Conservation (phyloP, 2,888 invertebrate species). For the Penaeus monodon region DNA sequence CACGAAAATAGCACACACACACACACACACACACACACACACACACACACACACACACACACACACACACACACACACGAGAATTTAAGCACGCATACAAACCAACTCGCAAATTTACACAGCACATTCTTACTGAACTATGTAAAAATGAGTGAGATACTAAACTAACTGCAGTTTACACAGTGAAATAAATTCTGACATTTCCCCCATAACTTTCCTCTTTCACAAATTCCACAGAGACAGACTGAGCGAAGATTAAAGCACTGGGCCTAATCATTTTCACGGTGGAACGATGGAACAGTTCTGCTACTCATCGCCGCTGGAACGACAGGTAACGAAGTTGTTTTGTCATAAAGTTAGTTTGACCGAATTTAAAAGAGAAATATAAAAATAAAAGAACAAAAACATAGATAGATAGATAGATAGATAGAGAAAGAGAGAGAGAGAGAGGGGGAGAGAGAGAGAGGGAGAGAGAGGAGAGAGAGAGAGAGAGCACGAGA, state of each 20-base stretch:
- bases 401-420: too few relatives aligned
- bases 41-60: not conserved
- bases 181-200: too few relatives aligned
- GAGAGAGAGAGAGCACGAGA: not conserved
- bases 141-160: too few relatives aligned
- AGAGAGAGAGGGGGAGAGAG: not conserved
- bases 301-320: too few relatives aligned
- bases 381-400: not conserved
- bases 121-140: too few relatives aligned
- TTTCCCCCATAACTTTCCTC: too few relatives aligned
- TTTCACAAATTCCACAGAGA: too few relatives aligned
- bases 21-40: conserved; percentile 1
- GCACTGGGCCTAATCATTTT: too few relatives aligned
- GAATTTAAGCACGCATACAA: not conserved
- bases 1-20: not conserved
- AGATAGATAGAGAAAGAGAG: conserved; percentile 21
- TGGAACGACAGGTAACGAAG: not conserved
- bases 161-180: too few relatives aligned
- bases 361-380: not conserved
- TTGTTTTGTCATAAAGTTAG: not conserved
- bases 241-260: too few relatives aligned
- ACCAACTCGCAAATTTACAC: too few relatives aligned
- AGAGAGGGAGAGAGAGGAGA: not conserved
- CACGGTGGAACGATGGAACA: too few relatives aligned
- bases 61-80: not conserved